Evolutionary conservation across 1,140 invertebrate species (phyloP), one percentile per base, ranked within the genome.

Genomic region (Drosophila murphyi): DNA sequence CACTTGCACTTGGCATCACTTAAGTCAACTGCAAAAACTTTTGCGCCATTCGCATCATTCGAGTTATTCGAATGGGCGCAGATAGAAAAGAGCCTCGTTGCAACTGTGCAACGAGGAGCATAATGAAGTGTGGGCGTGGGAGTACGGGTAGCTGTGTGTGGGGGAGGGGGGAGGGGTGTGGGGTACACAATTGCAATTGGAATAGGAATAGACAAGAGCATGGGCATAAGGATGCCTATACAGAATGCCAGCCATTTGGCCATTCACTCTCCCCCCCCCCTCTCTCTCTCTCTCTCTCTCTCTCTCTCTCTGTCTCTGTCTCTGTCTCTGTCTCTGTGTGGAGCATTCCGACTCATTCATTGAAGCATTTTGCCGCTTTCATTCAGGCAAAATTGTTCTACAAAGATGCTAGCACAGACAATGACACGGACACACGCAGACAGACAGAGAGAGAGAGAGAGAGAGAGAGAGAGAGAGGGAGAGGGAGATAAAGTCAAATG

Each of bases 301-400:
- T 47, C 67, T 62, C 62, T 62, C 61, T 51, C 48, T 73, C 70
- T 69, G 59, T 12, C 3, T 20, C 37, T 20, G 3, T 48, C 68
- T 55, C 54, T 60, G 59, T 45, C 50, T 74, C n/a, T 51, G n/a
- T n/a, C 29, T 50, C 37, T 20, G 37, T 72, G 5, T 20, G 20
- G 20, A 20, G 20, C 37, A 39, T 4, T 32, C 71, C 60, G 55
- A 48, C 61, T 76, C 80, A 88, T 87, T 80, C 83, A 87, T 87
- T 87, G 65, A 80, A 88, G 76, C 79, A 82, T 88, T 87, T 87
- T 78, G 75, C 82, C 71, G 78, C 82, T 75, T 86, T 75, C 82
- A 86, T 86, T 86, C 70, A 87, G 75, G 79, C 83, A 72, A 86
- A 86, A 86, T 87, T 87, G 82, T 87, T 86, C 79, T 72, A 86